Conservation (phyloP, 1,140 invertebrate genomes). For the Stenopsyche tienmushanensis region DNA sequence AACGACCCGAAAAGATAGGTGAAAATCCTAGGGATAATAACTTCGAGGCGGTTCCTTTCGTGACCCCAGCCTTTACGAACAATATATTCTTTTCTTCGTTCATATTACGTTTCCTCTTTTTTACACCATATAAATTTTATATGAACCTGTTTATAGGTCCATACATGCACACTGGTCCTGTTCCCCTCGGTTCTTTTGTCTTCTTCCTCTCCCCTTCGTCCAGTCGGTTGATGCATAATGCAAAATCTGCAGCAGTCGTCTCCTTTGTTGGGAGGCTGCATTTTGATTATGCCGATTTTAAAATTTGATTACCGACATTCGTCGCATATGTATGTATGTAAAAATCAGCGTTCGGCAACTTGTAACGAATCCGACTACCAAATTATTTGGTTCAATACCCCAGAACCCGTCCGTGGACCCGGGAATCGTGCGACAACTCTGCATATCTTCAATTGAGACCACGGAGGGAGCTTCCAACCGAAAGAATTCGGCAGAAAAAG, state of each 20-base stretch:
- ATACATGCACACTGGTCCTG: neutral
- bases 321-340: constrained; percentile 39
- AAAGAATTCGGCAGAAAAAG: no score
- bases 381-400: constrained; percentile 14
- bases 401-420: neutral
- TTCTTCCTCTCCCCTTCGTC: constrained; percentile 5
- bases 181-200: neutral
- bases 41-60: neutral
- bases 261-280: constrained; percentile 8
- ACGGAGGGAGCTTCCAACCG: no score
- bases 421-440: neutral
- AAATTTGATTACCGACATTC: constrained; percentile 37
- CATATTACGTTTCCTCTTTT: neutral
- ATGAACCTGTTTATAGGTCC: constrained; percentile 1
- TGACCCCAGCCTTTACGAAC: neutral
- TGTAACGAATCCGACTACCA: constrained; percentile 20
- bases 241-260: constrained; percentile 21
- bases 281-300: constrained; percentile 40
- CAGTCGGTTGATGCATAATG: constrained; percentile 35
- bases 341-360: constrained; percentile 32
- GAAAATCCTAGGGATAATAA: no score
- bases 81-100: neutral
- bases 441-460: no score
- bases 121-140: constrained; percentile 7
- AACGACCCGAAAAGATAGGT: no score